Conservation (phyloP, 2,888 invertebrate genomes). For the Eilema depressum region DNA sequence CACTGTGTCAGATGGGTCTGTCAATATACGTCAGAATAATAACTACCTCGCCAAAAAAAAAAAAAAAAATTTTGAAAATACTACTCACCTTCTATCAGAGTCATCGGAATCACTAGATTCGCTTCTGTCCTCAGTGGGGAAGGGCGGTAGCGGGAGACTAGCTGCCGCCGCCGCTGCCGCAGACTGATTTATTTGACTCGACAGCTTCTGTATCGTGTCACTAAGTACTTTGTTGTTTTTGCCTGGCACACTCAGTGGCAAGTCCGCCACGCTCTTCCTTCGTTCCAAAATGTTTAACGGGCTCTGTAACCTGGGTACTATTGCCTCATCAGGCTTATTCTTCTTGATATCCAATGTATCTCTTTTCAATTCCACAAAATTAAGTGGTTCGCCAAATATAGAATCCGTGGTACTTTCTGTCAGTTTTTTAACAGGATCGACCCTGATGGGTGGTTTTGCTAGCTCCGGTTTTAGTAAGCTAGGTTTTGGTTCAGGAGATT, state of each 20-base stretch:
- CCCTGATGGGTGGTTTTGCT: slow-evolving; percentile 60
- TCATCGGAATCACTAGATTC: slow-evolving; percentile 83
- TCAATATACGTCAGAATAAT: too few species aligned
- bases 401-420: slow-evolving; percentile 64
- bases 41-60: not conserved
- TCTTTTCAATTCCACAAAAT: slow-evolving; percentile 70
- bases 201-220: slow-evolving; percentile 88
- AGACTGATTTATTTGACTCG: slow-evolving; percentile 83
- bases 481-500: slow-evolving; percentile 60
- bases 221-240: slow-evolving; percentile 88
- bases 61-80: too few species aligned
- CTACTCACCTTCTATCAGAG: slow-evolving; percentile 76
- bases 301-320: slow-evolving; percentile 73
- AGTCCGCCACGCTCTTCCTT: slow-evolving; percentile 78
- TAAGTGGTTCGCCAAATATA: slow-evolving; percentile 78
- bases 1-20: too few species aligned
- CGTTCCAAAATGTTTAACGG: slow-evolving; percentile 76
- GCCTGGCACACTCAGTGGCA: slow-evolving; percentile 72
- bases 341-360: slow-evolving; percentile 73
- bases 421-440: slow-evolving; percentile 66
- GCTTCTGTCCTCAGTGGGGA: slow-evolving; percentile 74
- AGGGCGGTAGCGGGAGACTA: slow-evolving; percentile 69
- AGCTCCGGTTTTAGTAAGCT: slow-evolving; percentile 54
- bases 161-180: slow-evolving; percentile 69
- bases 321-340: slow-evolving; percentile 69